Base-by-base conservation (phyloP, 2,888 invertebrate genomes). In the Mimas tiliae region DNA sequence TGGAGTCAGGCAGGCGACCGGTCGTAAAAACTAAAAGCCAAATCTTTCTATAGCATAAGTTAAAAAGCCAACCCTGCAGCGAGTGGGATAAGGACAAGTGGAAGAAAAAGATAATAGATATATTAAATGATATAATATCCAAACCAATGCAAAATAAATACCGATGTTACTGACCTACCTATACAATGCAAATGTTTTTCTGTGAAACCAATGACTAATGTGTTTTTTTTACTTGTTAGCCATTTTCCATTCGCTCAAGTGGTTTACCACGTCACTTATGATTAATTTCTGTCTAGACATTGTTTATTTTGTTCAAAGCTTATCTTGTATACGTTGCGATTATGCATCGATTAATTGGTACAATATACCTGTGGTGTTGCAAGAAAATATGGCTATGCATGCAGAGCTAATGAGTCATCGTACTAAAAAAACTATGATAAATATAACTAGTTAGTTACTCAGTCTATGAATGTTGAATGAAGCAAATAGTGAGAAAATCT, bases 111-210 rank as follows among this genome's bases (percentile, higher is more conserved):
- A n/a, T n/a, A n/a, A n/a, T n/a, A n/a, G n/a, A n/a, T n/a, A n/a
- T n/a, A n/a, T n/a, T n/a, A n/a, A n/a, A n/a, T n/a, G n/a, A n/a
- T 14, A n/a, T 16, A 16, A 42, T 19, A 19, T 6, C 16, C 4
- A 42, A 42, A 34, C 21, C n/a, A 27, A 53, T 34, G 12, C 7
- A 34, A 34, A 45, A 27, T 50, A 45, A 38, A 65, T 64, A 68
- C 27, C 27, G 64, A 66, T 67, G 71, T 73, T 69, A 73, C 71
- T 79, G 81, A 82, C 82, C 79, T 77, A 82, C 82, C 79, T 77
- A 67, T 71, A 62, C 76, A 72, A 76, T 67, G 65, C 73, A 71
- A 76, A 75, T 66, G 68, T 52, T 73, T 75, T 73, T 73, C 76
- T 70, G 21, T 19, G 27, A 47, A 65, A 19, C 19, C 12, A 34